phyloP scores from a whole-genome alignment of 2,797 vertebrate genomes.

The Capromys pilorides region DNA sequence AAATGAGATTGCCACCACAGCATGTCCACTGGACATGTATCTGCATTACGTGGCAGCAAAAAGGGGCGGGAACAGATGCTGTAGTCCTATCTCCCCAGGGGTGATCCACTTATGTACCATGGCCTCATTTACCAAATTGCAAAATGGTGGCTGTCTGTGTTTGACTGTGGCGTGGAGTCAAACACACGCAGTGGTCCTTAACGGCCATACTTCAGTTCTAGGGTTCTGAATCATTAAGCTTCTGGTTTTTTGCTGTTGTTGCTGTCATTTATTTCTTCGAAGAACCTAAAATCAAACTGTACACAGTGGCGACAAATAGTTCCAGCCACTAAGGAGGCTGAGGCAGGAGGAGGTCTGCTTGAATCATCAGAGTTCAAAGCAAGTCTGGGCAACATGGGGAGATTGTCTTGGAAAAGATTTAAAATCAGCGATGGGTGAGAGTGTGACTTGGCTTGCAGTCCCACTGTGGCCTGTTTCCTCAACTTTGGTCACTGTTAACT shows the following conservation, averaged over 20 bases:
- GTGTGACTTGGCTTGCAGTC: conserved; percentile 7
- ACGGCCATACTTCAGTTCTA: neutral
- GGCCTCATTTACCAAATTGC: neutral
- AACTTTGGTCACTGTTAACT: neutral
- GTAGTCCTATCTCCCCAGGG: conserved; percentile 1
- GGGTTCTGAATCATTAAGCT: neutral
- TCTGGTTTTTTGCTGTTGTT: neutral
- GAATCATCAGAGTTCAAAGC: neutral
- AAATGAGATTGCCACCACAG: neutral
- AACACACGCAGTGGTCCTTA: neutral
- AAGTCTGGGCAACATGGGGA: neutral
- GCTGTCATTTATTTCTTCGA: conserved; percentile 39
- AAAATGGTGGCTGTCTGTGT: neutral
- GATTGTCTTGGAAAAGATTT: neutral
- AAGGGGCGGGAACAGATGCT: neutral
- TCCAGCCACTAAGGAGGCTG: neutral
- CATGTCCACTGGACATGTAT: neutral
- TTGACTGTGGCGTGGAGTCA: neutral
- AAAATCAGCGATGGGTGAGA: neutral
- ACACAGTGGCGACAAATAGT: neutral
- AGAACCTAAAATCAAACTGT: conserved; percentile 9
- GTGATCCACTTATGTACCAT: conserved; percentile 23
- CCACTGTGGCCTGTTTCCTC: conserved; percentile 31
- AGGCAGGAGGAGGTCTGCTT: neutral
- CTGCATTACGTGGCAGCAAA: neutral